These are phyloP conservation scores for Germaria angustata DNA, from an alignment of 2,888 invertebrate genomes.

Conservation along the genomic window DNA sequence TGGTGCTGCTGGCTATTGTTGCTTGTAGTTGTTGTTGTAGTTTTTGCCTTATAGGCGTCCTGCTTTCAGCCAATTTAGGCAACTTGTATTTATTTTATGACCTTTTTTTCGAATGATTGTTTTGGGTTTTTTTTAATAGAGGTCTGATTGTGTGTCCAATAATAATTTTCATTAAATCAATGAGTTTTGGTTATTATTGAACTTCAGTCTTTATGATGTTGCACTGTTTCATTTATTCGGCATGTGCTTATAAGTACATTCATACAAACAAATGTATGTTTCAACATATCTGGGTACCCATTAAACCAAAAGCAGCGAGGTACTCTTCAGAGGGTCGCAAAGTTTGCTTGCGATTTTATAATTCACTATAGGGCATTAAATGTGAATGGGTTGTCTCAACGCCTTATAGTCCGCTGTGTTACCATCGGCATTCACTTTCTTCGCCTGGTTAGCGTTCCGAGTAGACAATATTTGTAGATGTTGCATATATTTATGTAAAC, in stretches of 20 bases:
- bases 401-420: no score
- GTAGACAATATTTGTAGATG: no score
- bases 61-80: constrained; percentile 62
- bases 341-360: no score
- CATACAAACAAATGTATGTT: not conserved
- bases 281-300: not conserved
- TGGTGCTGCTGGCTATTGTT: constrained; percentile 23
- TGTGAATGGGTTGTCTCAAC: no score
- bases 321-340: no score
- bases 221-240: constrained; percentile 20
- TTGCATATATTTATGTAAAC: no score
- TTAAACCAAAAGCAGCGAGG: not conserved
- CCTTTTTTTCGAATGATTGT: constrained; percentile 31
- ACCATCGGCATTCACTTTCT: no score
- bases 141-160: not conserved
- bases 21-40: constrained; percentile 2
- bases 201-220: constrained; percentile 21
- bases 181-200: constrained; percentile 55
- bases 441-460: no score
- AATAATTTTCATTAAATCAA: constrained; percentile 46
- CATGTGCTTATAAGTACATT: not conserved
- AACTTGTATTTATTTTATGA: constrained; percentile 55
- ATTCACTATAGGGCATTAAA: no score
- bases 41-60: constrained; percentile 50
- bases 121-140: not conserved